Base-by-base conservation (phyloP, 1,140 invertebrate genomes). In the Brachionus sp. region DNA sequence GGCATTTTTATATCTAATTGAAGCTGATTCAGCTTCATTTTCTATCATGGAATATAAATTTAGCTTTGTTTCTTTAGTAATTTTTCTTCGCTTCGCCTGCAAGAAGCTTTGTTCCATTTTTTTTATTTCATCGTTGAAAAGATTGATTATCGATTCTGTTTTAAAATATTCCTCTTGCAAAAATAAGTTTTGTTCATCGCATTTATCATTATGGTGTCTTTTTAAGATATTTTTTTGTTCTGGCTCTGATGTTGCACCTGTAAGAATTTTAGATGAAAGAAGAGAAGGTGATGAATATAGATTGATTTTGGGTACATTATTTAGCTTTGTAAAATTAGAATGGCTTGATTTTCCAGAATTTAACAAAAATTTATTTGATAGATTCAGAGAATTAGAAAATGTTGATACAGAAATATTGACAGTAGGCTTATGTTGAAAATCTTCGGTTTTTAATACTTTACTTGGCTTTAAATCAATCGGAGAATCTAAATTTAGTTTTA, bases 131-230 rank as follows among this genome's bases (percentile, higher is more conserved):
- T 57, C 50, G 23, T 66, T 80, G 3, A 80, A 25, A 12, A 44
- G n/a, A 23, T 66, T 66, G 23, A 80, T 57, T 6, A 80, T 42
- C 13, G 19, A 39, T 25, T 80, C 77, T 42, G 77, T 80, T 42
- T 80, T 57, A n/a, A 62, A 5, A 10, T 62, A 80, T 39, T 80
- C 77, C 3, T 57, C 77, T 80, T 75, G 16, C 25, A 75, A 75
- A 75, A 75, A 75, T 46, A 44, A 19, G 7, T 13, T 35, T n/a
- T 13, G 10, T 23, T 46, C 39, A 3, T 75, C 44, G 2, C 13
- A 19, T n/a, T 25, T 35, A 5, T 46, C 5, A 7, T 68, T 23
- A 37, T 68, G 16, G 6, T 33, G 64, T 68, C 64, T 35, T 35
- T 68, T 68, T 64, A 33, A 64, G 16, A 25, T 13, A n/a, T n/a